A percentile compares a stretch with the other conserved stretches of the same genome.
Evolutionary conservation across 2,888 invertebrate species (phyloP).

Genomic region (Melinopterus prodromus): DNA sequence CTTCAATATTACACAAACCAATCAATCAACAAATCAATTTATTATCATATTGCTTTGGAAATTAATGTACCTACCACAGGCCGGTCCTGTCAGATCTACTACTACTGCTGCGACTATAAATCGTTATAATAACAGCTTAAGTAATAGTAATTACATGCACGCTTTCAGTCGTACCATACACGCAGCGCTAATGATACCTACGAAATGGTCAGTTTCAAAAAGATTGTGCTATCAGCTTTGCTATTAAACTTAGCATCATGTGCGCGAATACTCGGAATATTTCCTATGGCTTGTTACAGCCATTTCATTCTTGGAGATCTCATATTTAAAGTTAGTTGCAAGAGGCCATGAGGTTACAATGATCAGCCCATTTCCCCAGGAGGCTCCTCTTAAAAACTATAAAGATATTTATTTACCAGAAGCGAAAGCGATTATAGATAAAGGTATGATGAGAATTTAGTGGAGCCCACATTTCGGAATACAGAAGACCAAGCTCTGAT

Average conservation of each 20-base stretch:
- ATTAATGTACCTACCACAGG: too few species aligned
- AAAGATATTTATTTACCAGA: conserved; percentile 40
- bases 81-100: conserved; percentile 22
- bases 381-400: conserved; percentile 57
- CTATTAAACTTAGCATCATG: conserved; percentile 12
- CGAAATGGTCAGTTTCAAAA: background rate
- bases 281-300: conserved; percentile 47
- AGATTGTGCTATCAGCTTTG: background rate
- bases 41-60: too few species aligned
- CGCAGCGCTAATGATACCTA: too few species aligned
- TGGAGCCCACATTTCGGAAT: background rate
- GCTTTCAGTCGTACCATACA: too few species aligned
- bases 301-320: conserved; percentile 48
- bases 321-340: conserved; percentile 47
- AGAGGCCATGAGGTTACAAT: conserved; percentile 60
- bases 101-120: too few species aligned
- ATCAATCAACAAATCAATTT: too few species aligned
- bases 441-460: background rate
- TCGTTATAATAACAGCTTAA: too few species aligned
- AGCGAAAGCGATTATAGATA: background rate
- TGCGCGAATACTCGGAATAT: conserved; percentile 49
- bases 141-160: too few species aligned
- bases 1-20: too few species aligned
- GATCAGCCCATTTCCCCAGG: conserved; percentile 50
- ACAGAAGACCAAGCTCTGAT: conserved; percentile 43